These are phyloP conservation scores for Gavialis gangeticus DNA, from an alignment of 2,113 vertebrate genomes.

Conservation along the genomic window DNA sequence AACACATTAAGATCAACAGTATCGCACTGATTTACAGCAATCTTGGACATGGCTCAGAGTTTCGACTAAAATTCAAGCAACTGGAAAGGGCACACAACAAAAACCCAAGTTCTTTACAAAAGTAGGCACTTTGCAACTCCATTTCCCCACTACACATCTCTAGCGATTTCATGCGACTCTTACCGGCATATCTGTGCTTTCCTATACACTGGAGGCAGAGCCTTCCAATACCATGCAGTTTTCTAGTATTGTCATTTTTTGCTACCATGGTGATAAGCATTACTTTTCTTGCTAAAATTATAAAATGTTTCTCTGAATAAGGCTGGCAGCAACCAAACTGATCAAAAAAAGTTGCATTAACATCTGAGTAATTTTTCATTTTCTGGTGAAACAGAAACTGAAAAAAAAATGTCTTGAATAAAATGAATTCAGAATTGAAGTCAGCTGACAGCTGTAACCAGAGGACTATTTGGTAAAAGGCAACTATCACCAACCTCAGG, in stretches of 20 bases:
- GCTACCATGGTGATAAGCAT: not conserved
- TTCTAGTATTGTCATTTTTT: not conserved
- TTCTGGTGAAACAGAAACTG: not conserved
- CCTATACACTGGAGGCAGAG: not conserved
- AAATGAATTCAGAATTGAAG: not conserved
- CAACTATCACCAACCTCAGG: not conserved
- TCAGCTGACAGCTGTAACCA: not conserved
- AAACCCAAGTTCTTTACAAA: not conserved
- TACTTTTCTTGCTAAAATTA: not conserved
- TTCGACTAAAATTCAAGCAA: constrained; percentile 18
- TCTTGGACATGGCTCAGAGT: not conserved
- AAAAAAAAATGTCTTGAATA: not conserved
- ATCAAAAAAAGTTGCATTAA: rapidly evolving
- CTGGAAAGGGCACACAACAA: not conserved
- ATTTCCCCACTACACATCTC: not conserved
- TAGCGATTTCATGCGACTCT: not conserved
- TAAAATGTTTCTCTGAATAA: not conserved
- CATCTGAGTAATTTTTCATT: not conserved
- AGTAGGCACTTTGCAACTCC: not conserved
- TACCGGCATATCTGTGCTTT: not conserved
- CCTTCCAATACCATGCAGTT: not conserved
- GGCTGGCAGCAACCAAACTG: not conserved
- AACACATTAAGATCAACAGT: not conserved
- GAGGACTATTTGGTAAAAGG: not conserved
- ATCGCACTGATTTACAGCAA: not conserved